Conservation (phyloP, 2,113 vertebrate genomes). For the Peromyscus leucopus region DNA sequence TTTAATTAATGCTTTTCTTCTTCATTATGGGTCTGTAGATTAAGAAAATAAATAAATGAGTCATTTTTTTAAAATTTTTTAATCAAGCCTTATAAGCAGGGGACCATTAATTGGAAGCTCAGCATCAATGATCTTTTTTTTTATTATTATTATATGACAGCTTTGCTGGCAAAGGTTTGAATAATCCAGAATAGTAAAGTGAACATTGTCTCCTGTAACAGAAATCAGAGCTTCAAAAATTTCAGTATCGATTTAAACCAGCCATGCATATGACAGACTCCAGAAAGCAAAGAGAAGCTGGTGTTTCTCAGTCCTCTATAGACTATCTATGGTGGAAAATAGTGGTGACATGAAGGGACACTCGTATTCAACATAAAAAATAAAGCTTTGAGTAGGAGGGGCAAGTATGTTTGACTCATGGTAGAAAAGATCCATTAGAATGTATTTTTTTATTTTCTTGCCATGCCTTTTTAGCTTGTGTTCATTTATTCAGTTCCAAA, state of each 20-base stretch:
- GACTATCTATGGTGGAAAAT: not conserved
- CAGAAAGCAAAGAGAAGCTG: not conserved
- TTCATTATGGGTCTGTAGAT: not conserved
- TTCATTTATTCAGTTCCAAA: not conserved
- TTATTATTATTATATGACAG: not conserved
- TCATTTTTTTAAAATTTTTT: not conserved
- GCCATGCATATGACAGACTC: not conserved
- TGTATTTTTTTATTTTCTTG: slow-evolving; percentile 34
- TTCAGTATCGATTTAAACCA: not conserved
- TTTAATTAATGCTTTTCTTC: not conserved
- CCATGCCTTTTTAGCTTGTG: not conserved
- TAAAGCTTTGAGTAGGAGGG: slow-evolving; percentile 7
- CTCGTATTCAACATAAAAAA: slow-evolving; percentile 16
- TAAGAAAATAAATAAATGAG: slow-evolving; percentile 22
- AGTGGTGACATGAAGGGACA: not conserved
- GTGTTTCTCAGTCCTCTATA: not conserved
- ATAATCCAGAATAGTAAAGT: not conserved
- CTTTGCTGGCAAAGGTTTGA: not conserved
- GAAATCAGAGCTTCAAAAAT: not conserved
- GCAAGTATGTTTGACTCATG: not conserved
- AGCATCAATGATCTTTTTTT: slow-evolving; percentile 8
- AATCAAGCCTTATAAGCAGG: not conserved
- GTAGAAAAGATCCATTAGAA: slow-evolving; percentile 40
- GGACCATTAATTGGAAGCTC: slow-evolving; percentile 15
- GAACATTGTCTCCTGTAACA: not conserved